These are phyloP conservation scores for Papilio xuthus DNA, from an alignment of 1,140 invertebrate species.

Conservation along the genomic window DNA sequence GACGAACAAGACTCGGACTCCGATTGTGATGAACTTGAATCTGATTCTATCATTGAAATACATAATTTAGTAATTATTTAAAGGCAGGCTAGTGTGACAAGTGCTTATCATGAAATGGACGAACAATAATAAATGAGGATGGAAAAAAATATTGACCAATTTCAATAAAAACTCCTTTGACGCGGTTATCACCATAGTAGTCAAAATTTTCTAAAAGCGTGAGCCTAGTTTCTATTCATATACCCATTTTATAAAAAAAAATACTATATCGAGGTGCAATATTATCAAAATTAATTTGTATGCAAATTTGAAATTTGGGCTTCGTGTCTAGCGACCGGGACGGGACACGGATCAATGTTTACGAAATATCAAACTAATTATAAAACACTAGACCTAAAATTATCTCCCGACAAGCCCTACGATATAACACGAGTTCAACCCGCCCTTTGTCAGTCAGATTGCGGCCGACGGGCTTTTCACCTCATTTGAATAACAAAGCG, in stretches of 20 bases:
- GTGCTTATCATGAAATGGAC: too few relatives aligned
- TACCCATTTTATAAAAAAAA: too few relatives aligned
- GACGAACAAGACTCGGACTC: conserved; percentile 80
- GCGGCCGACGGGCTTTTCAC: conserved; percentile 44
- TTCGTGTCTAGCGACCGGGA: conserved; percentile 4
- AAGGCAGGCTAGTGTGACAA: too few relatives aligned
- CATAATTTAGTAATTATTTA: neutral
- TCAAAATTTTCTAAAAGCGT: too few relatives aligned
- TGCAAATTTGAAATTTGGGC: conserved; percentile 21
- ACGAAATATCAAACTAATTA: conserved; percentile 12
- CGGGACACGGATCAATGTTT: neutral
- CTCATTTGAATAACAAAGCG: conserved; percentile 57
- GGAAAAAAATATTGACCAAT: too few relatives aligned
- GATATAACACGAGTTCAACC: conserved; percentile 3
- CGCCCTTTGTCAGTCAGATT: conserved; percentile 13
- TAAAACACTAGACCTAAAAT: conserved; percentile 1
- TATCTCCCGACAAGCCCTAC: neutral
- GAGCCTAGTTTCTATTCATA: too few relatives aligned
- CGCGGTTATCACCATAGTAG: too few relatives aligned
- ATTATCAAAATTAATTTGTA: neutral
- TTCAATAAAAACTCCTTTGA: too few relatives aligned
- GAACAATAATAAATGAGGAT: too few relatives aligned
- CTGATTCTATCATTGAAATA: conserved; percentile 59
- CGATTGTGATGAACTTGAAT: conserved; percentile 71
- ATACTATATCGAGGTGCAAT: too few relatives aligned